phyloP scores from a whole-genome alignment of 2,888 invertebrate species.

The Mesoligia furuncula region DNA sequence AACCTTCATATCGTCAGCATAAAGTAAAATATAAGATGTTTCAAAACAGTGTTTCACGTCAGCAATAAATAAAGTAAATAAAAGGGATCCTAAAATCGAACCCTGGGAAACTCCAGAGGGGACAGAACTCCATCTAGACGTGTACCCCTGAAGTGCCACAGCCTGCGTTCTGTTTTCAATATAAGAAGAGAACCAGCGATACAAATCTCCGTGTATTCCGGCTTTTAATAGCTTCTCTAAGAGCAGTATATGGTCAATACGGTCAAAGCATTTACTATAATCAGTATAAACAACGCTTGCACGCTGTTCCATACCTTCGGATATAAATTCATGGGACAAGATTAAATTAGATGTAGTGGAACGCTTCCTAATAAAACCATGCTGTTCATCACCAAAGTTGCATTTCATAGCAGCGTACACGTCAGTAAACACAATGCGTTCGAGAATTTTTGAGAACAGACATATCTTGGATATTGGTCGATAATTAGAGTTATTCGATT shows the following conservation, averaged over 20 bases:
- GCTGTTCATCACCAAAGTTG: too few species aligned
- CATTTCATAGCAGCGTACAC: too few species aligned
- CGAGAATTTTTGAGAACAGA: too few species aligned
- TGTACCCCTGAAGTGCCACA: slow-evolving; percentile 24
- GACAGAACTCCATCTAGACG: slow-evolving; percentile 17
- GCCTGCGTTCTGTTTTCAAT: slow-evolving; percentile 32
- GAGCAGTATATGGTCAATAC: background rate
- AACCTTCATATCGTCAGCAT: slow-evolving; percentile 38
- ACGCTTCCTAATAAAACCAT: too few species aligned
- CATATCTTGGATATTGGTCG: too few species aligned
- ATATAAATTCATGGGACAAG: too few species aligned
- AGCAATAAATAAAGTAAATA: slow-evolving; percentile 24
- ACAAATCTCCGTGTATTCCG: slow-evolving; percentile 37
- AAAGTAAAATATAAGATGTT: slow-evolving; percentile 22
- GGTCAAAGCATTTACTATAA: background rate
- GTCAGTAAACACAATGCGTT: too few species aligned
- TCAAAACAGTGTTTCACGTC: slow-evolving; percentile 18
- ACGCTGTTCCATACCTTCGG: too few species aligned
- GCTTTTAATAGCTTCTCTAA: background rate
- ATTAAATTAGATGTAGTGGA: too few species aligned
- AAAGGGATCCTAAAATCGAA: slow-evolving; percentile 15
- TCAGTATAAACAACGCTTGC: too few species aligned
- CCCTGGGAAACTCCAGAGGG: slow-evolving; percentile 42
- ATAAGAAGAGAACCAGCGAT: slow-evolving; percentile 10
- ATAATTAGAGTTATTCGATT: too few species aligned